These are phyloP conservation scores for Calephelis virginiensis DNA, from an alignment of 1,140 invertebrate species.

Conservation along the genomic window DNA sequence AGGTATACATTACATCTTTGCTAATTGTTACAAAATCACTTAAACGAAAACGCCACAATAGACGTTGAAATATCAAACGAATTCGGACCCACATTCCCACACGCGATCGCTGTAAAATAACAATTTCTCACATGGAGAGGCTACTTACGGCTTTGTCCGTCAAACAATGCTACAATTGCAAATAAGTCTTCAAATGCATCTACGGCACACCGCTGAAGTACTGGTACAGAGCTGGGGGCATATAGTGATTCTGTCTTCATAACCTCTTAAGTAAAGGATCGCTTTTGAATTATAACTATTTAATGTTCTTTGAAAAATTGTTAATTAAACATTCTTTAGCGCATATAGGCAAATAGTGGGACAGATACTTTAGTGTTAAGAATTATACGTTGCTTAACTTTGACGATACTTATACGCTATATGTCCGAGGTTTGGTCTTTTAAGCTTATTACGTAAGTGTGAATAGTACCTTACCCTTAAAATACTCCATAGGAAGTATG, in stretches of 20 bases:
- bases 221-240: constrained; percentile 48
- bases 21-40: constrained; percentile 7
- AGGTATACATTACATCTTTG: constrained; percentile 19
- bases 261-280: constrained; percentile 52
- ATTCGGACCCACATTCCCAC: constrained; percentile 64
- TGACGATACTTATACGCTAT: no score
- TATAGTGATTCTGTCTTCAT: constrained; percentile 39
- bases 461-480: no score
- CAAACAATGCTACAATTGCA: constrained; percentile 62
- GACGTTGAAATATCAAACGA: constrained; percentile 17
- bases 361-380: no score
- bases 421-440: no score
- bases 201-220: constrained; percentile 46
- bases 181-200: constrained; percentile 46
- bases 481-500: no score
- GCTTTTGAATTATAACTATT: constrained; percentile 17
- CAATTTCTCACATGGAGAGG: constrained; percentile 72
- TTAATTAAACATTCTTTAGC: no score
- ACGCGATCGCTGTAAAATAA: constrained; percentile 48
- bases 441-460: no score
- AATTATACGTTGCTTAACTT: no score
- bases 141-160: constrained; percentile 60
- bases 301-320: no score
- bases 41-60: constrained; percentile 7
- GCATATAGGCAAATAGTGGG: no score